phyloP scores from a whole-genome alignment of 1,140 invertebrate genomes.

The Bombus fervidus region DNA sequence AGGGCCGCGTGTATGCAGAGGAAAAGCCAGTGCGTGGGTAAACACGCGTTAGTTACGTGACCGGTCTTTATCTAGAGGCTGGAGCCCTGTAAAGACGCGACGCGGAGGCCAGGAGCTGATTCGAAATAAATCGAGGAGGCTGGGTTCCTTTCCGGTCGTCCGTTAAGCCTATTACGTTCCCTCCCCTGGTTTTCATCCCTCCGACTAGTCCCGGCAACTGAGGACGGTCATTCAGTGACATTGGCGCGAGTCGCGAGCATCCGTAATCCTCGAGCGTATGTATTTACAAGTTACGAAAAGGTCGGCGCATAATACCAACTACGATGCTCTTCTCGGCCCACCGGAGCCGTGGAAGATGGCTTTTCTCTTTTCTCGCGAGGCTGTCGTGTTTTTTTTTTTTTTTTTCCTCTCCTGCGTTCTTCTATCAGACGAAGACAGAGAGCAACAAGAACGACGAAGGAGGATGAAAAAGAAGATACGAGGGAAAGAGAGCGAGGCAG shows the following conservation, averaged over 20 bases:
- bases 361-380: slow-evolving; percentile 49
- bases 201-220: neutral
- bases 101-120: slow-evolving; percentile 37
- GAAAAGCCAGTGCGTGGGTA: slow-evolving; percentile 66
- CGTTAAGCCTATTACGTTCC: slow-evolving; percentile 65
- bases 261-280: slow-evolving; percentile 64
- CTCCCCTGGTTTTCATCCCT: slow-evolving; percentile 37
- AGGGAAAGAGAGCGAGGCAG: slow-evolving; percentile 13
- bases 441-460: neutral
- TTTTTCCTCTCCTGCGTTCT: neutral
- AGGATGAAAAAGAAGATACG: neutral
- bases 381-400: neutral
- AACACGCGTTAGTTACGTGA: slow-evolving; percentile 69
- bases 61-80: slow-evolving; percentile 61
- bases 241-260: slow-evolving; percentile 66
- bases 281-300: slow-evolving; percentile 65
- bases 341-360: slow-evolving; percentile 51
- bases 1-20: slow-evolving; percentile 27
- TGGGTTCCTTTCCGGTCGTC: slow-evolving; percentile 60
- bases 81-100: slow-evolving; percentile 38
- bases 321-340: slow-evolving; percentile 46
- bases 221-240: slow-evolving; percentile 47
- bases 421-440: neutral
- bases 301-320: slow-evolving; percentile 45
- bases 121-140: slow-evolving; percentile 60